Conservation (phyloP, 2,888 invertebrate genomes). For the Hedychridium roseum region DNA sequence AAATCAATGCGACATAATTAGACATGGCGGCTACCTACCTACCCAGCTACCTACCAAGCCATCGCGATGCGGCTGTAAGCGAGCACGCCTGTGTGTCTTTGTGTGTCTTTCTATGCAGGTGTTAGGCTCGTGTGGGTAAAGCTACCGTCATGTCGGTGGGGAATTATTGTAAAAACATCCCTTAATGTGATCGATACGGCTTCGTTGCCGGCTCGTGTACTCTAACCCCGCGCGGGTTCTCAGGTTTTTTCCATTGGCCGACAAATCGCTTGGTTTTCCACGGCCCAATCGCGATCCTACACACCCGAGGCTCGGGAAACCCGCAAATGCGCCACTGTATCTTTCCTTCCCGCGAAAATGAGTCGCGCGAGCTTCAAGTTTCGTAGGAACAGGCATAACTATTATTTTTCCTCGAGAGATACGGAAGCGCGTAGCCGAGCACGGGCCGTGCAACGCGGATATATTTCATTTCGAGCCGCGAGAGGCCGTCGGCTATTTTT, state of each 20-base stretch:
- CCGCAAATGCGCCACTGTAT: no score
- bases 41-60: conserved; percentile 29
- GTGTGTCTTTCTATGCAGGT: conserved; percentile 25
- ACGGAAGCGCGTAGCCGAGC: conserved; percentile 4
- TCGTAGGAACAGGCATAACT: no score
- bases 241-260: no score
- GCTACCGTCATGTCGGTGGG: conserved; percentile 30
- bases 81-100: conserved; percentile 10
- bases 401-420: no score
- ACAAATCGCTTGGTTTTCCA: conserved; percentile 8
- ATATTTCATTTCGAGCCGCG: conserved; percentile 15
- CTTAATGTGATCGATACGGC: conserved; percentile 53
- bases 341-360: no score
- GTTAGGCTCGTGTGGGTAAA: no score
- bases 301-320: neutral
- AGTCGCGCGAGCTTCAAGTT: no score
- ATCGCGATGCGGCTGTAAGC: conserved; percentile 10
- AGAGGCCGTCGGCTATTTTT: conserved; percentile 20
- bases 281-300: neutral
- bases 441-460: conserved; percentile 1
- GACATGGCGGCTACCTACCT: conserved; percentile 53
- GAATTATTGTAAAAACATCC: conserved; percentile 60
- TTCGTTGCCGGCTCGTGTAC: conserved; percentile 36
- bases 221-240: no score
- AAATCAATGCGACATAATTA: conserved; percentile 64